Percentiles rank a stretch among this genome's conserved stretches.
Evolutionary conservation across 2,797 vertebrate species (phyloP).

Genomic region (Mus caroli): DNA sequence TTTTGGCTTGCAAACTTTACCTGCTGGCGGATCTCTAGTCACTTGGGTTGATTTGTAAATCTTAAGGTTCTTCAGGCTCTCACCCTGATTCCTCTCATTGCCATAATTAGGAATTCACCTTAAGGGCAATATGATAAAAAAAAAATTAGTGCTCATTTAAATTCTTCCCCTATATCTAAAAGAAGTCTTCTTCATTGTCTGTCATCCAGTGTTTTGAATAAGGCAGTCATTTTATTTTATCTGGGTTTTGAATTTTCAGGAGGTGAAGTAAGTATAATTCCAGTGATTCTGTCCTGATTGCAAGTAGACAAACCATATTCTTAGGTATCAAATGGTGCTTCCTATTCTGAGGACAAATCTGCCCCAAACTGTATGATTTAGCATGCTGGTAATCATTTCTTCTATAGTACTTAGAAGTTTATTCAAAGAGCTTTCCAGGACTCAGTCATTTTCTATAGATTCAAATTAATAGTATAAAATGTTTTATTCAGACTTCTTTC

Average conservation of each 20-base stretch:
- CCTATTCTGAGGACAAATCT: constrained; percentile 11
- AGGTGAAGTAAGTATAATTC: not conserved
- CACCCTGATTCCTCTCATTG: not conserved
- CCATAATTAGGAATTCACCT: not conserved
- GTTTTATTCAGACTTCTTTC: constrained; percentile 49
- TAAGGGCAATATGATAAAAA: not conserved
- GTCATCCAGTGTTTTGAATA: not conserved
- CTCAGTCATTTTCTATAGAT: constrained; percentile 42
- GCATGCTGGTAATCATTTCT: constrained; percentile 6
- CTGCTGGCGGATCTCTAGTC: not conserved
- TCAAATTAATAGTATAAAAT: constrained; percentile 66
- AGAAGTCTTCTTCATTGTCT: not conserved
- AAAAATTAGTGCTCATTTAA: not conserved
- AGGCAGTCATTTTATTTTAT: not conserved
- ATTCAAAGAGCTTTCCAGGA: constrained; percentile 25
- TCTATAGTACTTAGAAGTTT: constrained; percentile 23
- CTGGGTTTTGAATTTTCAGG: not conserved
- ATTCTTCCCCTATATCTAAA: not conserved
- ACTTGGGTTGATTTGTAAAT: not conserved
- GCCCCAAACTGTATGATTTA: constrained; percentile 37
- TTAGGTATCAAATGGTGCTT: constrained; percentile 36
- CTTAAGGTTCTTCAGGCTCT: not conserved
- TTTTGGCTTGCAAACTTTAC: not conserved
- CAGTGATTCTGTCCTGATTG: not conserved
- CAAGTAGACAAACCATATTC: not conserved